Percentiles rank a stretch among this genome's conserved stretches.
phyloP scores from a whole-genome alignment of 2,797 vertebrate genomes.

The Myripristis jacobus region DNA sequence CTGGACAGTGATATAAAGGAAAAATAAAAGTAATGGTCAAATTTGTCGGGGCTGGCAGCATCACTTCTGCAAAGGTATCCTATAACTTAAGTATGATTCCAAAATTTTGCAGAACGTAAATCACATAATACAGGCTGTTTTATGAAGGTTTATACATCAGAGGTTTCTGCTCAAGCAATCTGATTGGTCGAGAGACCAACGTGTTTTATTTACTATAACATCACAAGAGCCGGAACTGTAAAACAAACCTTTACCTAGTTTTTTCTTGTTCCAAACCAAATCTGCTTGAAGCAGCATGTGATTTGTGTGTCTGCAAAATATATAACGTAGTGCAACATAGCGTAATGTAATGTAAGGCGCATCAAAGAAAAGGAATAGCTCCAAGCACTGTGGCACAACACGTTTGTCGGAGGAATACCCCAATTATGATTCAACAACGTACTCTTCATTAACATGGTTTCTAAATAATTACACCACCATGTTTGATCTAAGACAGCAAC shows the following conservation, averaged over 20 bases:
- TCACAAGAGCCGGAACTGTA: too few relatives aligned
- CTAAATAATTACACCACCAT: slow-evolving; percentile 14
- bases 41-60: too few relatives aligned
- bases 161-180: too few relatives aligned
- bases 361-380: slow-evolving; percentile 30
- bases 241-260: background rate
- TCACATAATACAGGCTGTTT: too few relatives aligned
- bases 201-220: too few relatives aligned
- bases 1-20: too few relatives aligned
- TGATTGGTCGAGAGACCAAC: too few relatives aligned
- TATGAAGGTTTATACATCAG: too few relatives aligned
- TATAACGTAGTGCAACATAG: slow-evolving; percentile 47
- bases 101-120: too few relatives aligned
- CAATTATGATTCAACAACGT: slow-evolving; percentile 10
- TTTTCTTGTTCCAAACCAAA: background rate
- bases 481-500: slow-evolving; percentile 26
- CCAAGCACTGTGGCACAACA: slow-evolving; percentile 35
- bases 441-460: background rate
- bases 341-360: slow-evolving; percentile 23
- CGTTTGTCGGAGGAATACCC: slow-evolving; percentile 9
- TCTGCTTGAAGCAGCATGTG: slow-evolving; percentile 49
- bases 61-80: too few relatives aligned
- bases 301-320: slow-evolving; percentile 48
- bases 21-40: too few relatives aligned
- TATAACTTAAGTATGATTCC: too few relatives aligned